A percentile compares a stretch with the other conserved stretches of the same genome.
Conservation (phyloP, 2,888 invertebrate genomes). For the Coleophora deauratella region DNA sequence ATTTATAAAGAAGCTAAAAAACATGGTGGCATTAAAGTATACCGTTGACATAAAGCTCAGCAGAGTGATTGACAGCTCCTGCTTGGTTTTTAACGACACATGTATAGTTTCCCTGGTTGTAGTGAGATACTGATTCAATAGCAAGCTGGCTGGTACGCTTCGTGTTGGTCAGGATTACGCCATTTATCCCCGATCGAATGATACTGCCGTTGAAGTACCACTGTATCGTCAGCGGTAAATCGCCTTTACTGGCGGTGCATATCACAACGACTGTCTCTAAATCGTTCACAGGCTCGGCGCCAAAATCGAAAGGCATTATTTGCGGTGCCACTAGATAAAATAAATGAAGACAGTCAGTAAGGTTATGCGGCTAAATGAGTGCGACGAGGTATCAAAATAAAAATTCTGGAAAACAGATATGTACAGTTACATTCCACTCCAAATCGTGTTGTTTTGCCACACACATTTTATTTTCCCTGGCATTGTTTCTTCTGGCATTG, state of each 20-base stretch:
- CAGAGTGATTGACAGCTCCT: slow-evolving; percentile 70
- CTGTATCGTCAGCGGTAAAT: slow-evolving; percentile 82
- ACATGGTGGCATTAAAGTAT: slow-evolving; percentile 13
- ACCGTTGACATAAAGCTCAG: slow-evolving; percentile 70
- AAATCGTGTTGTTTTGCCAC: slow-evolving; percentile 46
- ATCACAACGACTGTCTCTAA: slow-evolving; percentile 80
- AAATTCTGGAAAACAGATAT: background rate
- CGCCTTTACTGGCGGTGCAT: slow-evolving; percentile 84
- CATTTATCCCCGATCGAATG: slow-evolving; percentile 62
- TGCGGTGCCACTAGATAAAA: slow-evolving; percentile 75
- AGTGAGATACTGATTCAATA: slow-evolving; percentile 75
- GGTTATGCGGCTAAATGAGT: too few relatives aligned
- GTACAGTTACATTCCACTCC: slow-evolving; percentile 18
- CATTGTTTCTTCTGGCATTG: background rate
- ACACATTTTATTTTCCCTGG: slow-evolving; percentile 65
- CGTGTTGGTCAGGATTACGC: slow-evolving; percentile 68
- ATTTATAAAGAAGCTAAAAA: background rate
- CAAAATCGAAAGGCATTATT: slow-evolving; percentile 82
- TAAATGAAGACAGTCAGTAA: too few relatives aligned
- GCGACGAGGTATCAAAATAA: too few relatives aligned
- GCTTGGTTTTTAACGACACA: slow-evolving; percentile 76
- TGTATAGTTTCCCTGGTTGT: slow-evolving; percentile 77
- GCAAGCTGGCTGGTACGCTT: slow-evolving; percentile 76
- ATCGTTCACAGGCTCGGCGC: slow-evolving; percentile 78
- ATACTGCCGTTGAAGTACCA: slow-evolving; percentile 77